Base-by-base conservation (phyloP, 2,888 invertebrate species). In the Lasioglossum leucozonium region DNA sequence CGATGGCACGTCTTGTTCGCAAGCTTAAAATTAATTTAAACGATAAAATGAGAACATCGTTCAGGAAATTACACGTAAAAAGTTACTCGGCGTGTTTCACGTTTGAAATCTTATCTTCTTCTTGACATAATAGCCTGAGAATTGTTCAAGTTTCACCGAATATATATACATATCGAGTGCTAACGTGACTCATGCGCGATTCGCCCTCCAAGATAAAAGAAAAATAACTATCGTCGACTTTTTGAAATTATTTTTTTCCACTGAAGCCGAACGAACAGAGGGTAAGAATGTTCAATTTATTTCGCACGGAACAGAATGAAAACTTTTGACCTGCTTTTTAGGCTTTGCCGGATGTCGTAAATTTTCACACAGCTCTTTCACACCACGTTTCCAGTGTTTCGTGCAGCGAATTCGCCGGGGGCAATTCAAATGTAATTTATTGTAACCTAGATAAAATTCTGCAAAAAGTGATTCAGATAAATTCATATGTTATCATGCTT, bases 261-360 rank as follows among this genome's bases (percentile, higher is more conserved):
- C 6, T 10, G 6, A 67, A 22, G 4, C 30, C 42, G 34, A 22
- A 30, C 18, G 30, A 8, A 11, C 16, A 30, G 34, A 16, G 40
- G 26, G n/a, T n/a, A 44, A 62, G 47, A 40, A 42, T 16, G 51
- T 55, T 22, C 22, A 47, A 47, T 71, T 71, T 47, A 62, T 84
- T 47, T 72, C 34, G 5, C 26, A 26, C 22, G 65, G 58, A 42
- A 30, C 26, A 72, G 55, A 77, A 58, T 73, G 72, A 44, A 77
- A 73, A 72, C 51, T 81, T 83, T 77, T 69, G 72, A 77, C 77
- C 55, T 18, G 58, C n/a, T 77, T 84, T 69, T 72, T 37, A 72
- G 44, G 13, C 51, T 58, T 18, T 37, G 30, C n/a, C 77, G 55
- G 58, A 84, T 47, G 22, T 44, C 55, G 37, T 55, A 84, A 77